Base-by-base conservation (phyloP, 2,797 vertebrate species). In the Trachops cirrhosus region DNA sequence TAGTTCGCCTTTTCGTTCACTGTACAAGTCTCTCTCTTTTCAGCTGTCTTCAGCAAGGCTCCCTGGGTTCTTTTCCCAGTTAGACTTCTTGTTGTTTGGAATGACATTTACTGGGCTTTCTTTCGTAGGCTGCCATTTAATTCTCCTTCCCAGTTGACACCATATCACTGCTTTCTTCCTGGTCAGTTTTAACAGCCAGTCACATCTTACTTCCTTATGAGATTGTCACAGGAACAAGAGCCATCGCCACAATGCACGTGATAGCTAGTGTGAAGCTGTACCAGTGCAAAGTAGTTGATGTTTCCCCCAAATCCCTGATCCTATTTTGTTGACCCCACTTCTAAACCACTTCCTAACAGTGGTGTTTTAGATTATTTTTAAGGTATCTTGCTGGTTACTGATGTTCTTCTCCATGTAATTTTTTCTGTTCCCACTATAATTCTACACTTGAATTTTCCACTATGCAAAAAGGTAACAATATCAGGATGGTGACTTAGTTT, bases 381-480 rank as follows among this genome's bases (percentile, higher is more conserved):
- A 64, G 0, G 18, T 75, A n/a, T 32, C 26, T 95, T 68, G 32
- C 21, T 89, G 39, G 16, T 71, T 89, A 68, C 32, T 6, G 29
- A 22, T 37, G 1, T 84, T 93, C 39, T 92, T 90, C 83, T 48
- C 41, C 64, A 34, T 39, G 19, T 24, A n/a, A 21, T 62, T 59
- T 46, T 97, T 93, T 90, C 64, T 52, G 50, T 95, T 84, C 62
- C 59, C 74, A 87, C 44, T 95, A 32, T 29, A 88, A 77, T 59
- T 89, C 41, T 77, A 70, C 46, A 74, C 32, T 54, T 85, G n/a
- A 94, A 94, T 82, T 96, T 74, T 50, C 34, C 52, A 48, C 57
- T 75, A 50, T 68, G 41, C 21, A 67, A 80, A 94, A 87, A 79
- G 3, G 24, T 46, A 46, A 89, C 50, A 74, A 19, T 79, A 52